These are phyloP conservation scores for Acestrorhynchus altus DNA, from an alignment of 2,797 vertebrate species.

Conservation along the genomic window DNA sequence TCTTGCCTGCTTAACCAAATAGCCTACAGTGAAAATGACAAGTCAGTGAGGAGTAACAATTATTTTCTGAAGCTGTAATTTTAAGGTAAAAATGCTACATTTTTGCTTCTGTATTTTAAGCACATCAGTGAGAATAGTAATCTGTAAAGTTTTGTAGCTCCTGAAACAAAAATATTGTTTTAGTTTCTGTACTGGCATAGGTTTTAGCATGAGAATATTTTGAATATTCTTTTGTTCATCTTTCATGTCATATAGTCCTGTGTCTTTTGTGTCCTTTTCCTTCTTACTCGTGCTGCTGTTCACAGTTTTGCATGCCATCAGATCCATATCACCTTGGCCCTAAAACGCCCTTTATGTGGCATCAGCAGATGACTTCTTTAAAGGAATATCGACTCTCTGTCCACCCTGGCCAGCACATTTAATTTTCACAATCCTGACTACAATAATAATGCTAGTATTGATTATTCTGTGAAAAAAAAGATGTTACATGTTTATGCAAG, in stretches of 20 bases:
- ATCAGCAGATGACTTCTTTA: slow-evolving; percentile 19
- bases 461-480: slow-evolving; percentile 18
- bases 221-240: neutral
- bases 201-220: neutral
- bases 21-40: too few relatives aligned
- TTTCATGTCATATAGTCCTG: neutral
- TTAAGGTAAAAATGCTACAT: too few relatives aligned
- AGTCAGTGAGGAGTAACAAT: too few relatives aligned
- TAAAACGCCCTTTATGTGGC: slow-evolving; percentile 17
- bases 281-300: neutral
- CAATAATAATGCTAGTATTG: neutral
- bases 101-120: too few relatives aligned
- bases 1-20: too few relatives aligned
- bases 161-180: too few relatives aligned
- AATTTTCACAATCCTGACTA: slow-evolving; percentile 22
- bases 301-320: slow-evolving; percentile 40
- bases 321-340: slow-evolving; percentile 35
- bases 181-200: too few relatives aligned
- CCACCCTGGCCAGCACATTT: slow-evolving; percentile 37
- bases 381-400: slow-evolving; percentile 40
- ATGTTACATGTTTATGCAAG: slow-evolving; percentile 22
- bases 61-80: too few relatives aligned
- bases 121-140: too few relatives aligned
- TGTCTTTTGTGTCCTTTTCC: neutral
- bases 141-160: too few relatives aligned